These are phyloP conservation scores for Pyralis farinalis DNA, from an alignment of 2,888 invertebrate species.

Conservation along the genomic window DNA sequence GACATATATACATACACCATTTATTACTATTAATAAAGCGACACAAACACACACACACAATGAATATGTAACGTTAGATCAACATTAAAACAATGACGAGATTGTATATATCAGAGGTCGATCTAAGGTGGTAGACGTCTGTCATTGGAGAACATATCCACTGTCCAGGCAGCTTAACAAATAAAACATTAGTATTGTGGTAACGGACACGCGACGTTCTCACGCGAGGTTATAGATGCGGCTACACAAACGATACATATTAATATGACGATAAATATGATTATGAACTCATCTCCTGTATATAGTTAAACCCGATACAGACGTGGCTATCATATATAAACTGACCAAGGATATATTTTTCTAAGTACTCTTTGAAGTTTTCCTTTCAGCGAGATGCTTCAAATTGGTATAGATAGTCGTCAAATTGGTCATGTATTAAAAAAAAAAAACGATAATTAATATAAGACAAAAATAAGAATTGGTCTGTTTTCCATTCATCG, in stretches of 20 bases:
- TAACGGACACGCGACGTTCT: slow-evolving; percentile 19
- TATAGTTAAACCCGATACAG: background rate
- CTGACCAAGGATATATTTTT: too few relatives aligned
- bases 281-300: background rate
- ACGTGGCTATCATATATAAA: too few relatives aligned
- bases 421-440: too few relatives aligned
- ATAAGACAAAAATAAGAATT: too few relatives aligned
- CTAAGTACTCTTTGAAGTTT: too few relatives aligned
- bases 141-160: background rate
- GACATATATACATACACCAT: slow-evolving; percentile 56
- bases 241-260: slow-evolving; percentile 25
- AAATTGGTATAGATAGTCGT: too few relatives aligned
- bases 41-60: slow-evolving; percentile 35
- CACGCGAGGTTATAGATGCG: slow-evolving; percentile 22
- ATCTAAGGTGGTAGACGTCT: background rate
- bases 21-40: slow-evolving; percentile 66
- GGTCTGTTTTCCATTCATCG: too few relatives aligned
- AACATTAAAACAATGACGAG: too few relatives aligned
- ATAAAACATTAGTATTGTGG: slow-evolving; percentile 8
- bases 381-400: too few relatives aligned
- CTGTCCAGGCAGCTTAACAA: background rate
- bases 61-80: slow-evolving; percentile 8
- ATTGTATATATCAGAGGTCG: background rate
- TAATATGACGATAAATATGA: background rate
- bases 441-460: too few relatives aligned